Percentiles rank a stretch among this genome's conserved stretches.
These are phyloP conservation scores for Gymnoscopelus braueri DNA, from an alignment of 2,797 vertebrate genomes.

Conservation along the genomic window DNA sequence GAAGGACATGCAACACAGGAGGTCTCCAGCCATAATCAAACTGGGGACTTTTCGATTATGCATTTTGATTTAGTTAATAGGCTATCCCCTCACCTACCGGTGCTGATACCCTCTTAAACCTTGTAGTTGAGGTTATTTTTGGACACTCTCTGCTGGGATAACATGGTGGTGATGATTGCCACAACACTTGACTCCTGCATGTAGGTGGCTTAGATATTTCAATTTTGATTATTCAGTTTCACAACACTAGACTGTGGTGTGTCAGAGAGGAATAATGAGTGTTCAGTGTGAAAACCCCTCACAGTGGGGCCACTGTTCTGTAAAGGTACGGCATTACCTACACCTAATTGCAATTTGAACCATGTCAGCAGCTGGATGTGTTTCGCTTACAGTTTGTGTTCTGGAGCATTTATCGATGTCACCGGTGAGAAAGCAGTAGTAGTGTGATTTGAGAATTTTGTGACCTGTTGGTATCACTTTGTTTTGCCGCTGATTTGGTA, in stretches of 20 bases:
- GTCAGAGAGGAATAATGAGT: slow-evolving; percentile 1
- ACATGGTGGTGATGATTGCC: not conserved
- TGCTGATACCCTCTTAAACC: no score
- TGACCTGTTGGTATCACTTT: not conserved
- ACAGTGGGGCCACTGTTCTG: slow-evolving; percentile 6
- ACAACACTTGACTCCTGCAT: not conserved
- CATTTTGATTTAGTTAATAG: no score
- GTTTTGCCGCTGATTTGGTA: no score
- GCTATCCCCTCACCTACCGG: no score
- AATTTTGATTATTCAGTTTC: slow-evolving; percentile 18
- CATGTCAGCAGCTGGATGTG: not conserved
- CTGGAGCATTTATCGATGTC: not conserved
- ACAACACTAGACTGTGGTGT: slow-evolving; percentile 27
- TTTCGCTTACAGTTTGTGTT: not conserved
- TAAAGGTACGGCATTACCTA: not conserved
- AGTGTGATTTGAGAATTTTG: slow-evolving; percentile 3
- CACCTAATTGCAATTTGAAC: not conserved
- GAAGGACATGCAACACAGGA: no score
- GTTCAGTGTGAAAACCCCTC: not conserved
- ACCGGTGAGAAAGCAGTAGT: not conserved
- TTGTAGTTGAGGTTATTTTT: no score
- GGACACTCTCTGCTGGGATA: not conserved
- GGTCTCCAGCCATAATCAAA: no score
- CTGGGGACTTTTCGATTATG: no score
- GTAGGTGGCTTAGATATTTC: slow-evolving; percentile 3